These are phyloP conservation scores for Mastacembelus armatus DNA, from an alignment of 2,797 vertebrate species.

Conservation along the genomic window DNA sequence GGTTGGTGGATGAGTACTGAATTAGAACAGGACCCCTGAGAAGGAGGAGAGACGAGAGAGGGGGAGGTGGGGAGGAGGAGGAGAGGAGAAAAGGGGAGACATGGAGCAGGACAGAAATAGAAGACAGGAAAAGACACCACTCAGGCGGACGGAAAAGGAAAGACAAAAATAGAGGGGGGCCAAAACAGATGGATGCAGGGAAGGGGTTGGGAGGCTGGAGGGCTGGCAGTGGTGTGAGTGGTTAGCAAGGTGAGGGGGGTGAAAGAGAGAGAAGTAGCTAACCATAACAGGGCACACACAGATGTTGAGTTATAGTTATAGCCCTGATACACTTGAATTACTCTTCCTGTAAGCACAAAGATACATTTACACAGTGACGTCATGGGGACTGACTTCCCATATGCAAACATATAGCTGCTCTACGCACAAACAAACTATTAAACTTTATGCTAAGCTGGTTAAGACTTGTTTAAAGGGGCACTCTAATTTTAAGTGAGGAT, in stretches of 20 bases:
- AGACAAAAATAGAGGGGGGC: conserved; percentile 63
- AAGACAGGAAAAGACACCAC: conserved; percentile 75
- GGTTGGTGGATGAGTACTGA: conserved; percentile 82
- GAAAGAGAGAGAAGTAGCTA: conserved; percentile 18
- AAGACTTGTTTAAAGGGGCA: neutral
- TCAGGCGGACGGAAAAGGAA: conserved; percentile 68
- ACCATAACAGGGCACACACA: conserved; percentile 37
- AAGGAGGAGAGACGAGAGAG: conserved; percentile 64
- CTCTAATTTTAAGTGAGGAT: neutral
- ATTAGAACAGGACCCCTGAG: conserved; percentile 87
- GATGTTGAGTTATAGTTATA: conserved; percentile 56
- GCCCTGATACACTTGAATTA: too few relatives aligned
- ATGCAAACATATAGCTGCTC: conserved; percentile 13
- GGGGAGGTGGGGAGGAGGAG: conserved; percentile 33
- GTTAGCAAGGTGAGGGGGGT: conserved; percentile 28
- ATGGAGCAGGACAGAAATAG: conserved; percentile 72
- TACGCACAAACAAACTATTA: neutral
- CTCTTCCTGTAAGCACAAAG: too few relatives aligned
- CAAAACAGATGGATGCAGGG: conserved; percentile 43
- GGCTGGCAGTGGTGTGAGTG: conserved; percentile 21
- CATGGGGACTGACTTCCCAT: neutral
- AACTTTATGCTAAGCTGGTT: too few relatives aligned
- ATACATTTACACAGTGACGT: conserved; percentile 2
- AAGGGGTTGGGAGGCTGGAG: neutral
- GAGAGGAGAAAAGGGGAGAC: conserved; percentile 54